A percentile compares a stretch with the other conserved stretches of the same genome.
phyloP scores from a whole-genome alignment of 2,888 invertebrate genomes.

The Tenthredo distinguenda region DNA sequence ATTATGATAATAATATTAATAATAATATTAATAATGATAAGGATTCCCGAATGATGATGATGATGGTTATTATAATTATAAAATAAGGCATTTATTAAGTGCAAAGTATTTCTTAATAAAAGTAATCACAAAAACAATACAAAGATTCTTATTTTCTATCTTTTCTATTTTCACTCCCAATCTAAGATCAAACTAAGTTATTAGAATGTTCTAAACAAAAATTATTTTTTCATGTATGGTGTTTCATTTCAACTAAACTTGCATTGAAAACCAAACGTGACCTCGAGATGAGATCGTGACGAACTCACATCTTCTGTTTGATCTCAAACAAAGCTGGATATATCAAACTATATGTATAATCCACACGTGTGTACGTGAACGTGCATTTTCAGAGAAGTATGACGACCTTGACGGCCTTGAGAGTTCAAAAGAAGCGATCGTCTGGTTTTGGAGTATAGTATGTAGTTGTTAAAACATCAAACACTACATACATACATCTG shows the following conservation, averaged over 20 bases:
- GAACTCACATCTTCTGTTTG: constrained; percentile 3
- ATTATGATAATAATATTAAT: constrained; percentile 73
- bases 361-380: neutral
- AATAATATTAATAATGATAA: constrained; percentile 77
- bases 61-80: constrained; percentile 76
- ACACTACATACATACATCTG: neutral
- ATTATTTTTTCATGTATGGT: neutral
- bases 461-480: neutral
- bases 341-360: neutral
- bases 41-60: constrained; percentile 74
- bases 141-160: neutral
- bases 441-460: neutral
- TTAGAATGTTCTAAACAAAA: neutral
- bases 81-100: constrained; percentile 78
- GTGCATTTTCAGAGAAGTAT: constrained; percentile 46
- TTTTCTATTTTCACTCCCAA: neutral
- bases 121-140: constrained; percentile 58
- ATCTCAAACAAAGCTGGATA: constrained; percentile 12
- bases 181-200: neutral
- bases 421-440: constrained; percentile 54
- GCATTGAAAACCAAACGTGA: neutral
- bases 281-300: constrained; percentile 10
- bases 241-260: neutral
- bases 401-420: constrained; percentile 67
- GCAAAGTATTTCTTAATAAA: constrained; percentile 79